A percentile compares a stretch with the other conserved stretches of the same genome.
Conservation (phyloP, 2,797 vertebrate genomes). For the Oreortyx pictus region DNA sequence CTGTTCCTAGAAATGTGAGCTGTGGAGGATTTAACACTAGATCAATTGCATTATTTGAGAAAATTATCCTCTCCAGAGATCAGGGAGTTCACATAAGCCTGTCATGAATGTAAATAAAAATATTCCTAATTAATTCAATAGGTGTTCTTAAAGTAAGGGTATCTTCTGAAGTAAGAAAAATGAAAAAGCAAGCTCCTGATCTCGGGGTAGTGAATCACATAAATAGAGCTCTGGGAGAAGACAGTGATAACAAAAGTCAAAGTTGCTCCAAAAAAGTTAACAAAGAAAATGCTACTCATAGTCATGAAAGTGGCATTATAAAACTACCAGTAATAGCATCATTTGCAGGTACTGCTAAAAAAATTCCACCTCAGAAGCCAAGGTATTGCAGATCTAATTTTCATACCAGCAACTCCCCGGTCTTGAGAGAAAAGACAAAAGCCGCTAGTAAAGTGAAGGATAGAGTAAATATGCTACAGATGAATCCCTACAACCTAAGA, state of each 20-base stretch:
- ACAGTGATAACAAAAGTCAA: not conserved
- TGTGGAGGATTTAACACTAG: slow-evolving; percentile 9
- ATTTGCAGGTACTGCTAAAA: slow-evolving; percentile 73
- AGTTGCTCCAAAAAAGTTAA: not conserved
- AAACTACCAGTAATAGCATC: slow-evolving; percentile 73
- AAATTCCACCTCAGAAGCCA: slow-evolving; percentile 21
- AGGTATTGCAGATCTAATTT: not conserved
- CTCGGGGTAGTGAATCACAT: not conserved
- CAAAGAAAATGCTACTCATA: not conserved
- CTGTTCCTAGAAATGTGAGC: not conserved
- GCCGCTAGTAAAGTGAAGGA: not conserved
- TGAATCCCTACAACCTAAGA: not conserved
- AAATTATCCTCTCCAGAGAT: slow-evolving; percentile 23
- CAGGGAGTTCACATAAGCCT: not conserved
- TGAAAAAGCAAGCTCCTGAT: slow-evolving; percentile 7
- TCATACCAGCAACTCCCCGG: not conserved
- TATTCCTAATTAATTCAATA: slow-evolving; percentile 28
- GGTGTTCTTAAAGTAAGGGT: not conserved
- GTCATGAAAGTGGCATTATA: not conserved
- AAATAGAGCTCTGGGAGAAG: slow-evolving; percentile 39
- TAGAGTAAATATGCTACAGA: not conserved
- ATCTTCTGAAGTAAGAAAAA: slow-evolving; percentile 5
- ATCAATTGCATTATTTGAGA: not conserved
- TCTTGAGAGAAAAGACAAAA: slow-evolving; percentile 1
- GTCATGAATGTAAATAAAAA: slow-evolving; percentile 29